These are phyloP conservation scores for Anseranas semipalmata DNA, from an alignment of 2,113 vertebrate genomes.

Conservation along the genomic window DNA sequence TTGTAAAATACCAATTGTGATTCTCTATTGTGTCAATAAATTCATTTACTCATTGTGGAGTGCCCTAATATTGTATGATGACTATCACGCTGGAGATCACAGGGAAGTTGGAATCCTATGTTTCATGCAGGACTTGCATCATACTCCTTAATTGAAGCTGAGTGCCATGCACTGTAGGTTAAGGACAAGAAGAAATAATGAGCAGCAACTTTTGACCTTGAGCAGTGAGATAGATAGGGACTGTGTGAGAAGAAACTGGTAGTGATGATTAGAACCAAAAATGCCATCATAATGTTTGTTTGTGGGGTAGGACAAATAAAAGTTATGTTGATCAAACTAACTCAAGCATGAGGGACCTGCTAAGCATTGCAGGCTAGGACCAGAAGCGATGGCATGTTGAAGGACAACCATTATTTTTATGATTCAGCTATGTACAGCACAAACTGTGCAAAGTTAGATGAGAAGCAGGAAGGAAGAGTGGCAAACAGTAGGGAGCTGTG, in stretches of 20 bases:
- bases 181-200: not conserved
- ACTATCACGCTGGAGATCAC: not conserved
- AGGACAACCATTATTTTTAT: not conserved
- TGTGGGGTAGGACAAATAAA: not conserved
- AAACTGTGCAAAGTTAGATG: not conserved
- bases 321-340: not conserved
- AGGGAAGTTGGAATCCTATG: not conserved
- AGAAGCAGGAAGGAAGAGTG: not conserved
- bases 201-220: not conserved
- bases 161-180: not conserved
- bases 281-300: not conserved
- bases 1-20: not conserved
- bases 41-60: not conserved
- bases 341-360: not conserved
- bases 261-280: not conserved
- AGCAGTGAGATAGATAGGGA: not conserved
- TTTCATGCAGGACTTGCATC: not conserved
- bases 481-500: not conserved
- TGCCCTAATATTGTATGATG: not conserved
- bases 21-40: not conserved
- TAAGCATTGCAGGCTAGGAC: not conserved
- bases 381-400: not conserved
- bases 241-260: not conserved
- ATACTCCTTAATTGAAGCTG: not conserved
- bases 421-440: not conserved